phyloP scores from a whole-genome alignment of 2,888 invertebrate genomes.

The Nematopogon swammerdamellus region DNA sequence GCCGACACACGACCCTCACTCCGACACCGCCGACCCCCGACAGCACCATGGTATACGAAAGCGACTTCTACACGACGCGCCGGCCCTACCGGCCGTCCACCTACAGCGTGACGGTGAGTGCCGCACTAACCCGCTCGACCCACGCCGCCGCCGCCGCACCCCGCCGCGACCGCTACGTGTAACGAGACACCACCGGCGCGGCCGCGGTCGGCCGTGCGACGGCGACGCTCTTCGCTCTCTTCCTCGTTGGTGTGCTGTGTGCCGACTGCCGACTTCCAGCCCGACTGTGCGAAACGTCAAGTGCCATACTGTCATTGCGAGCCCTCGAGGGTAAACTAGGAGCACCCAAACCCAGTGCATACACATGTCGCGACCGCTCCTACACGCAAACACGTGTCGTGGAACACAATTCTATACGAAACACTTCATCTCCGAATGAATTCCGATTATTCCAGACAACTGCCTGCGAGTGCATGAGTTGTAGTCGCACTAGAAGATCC shows the following conservation, averaged over 20 bases:
- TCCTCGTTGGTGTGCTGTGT: not conserved
- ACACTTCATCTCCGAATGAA: too few relatives aligned
- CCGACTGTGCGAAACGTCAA: not conserved
- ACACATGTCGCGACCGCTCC: too few relatives aligned
- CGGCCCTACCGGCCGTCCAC: slow-evolving; percentile 74
- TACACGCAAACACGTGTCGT: too few relatives aligned
- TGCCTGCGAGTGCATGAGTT: too few relatives aligned
- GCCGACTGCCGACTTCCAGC: not conserved
- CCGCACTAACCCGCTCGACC: slow-evolving; percentile 45
- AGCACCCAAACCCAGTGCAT: too few relatives aligned
- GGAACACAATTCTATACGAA: too few relatives aligned
- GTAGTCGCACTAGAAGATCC: too few relatives aligned
- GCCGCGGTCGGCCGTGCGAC: not conserved
- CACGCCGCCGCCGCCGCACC: slow-evolving; percentile 30
- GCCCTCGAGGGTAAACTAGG: not conserved
- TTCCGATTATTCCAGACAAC: too few relatives aligned
- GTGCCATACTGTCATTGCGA: not conserved
- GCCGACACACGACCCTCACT: slow-evolving; percentile 29
- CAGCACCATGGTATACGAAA: slow-evolving; percentile 84
- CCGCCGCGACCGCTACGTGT: slow-evolving; percentile 12
- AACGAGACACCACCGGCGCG: not conserved
- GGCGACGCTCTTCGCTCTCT: not conserved
- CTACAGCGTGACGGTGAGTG: slow-evolving; percentile 81
- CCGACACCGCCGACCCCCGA: slow-evolving; percentile 24
- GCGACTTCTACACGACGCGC: slow-evolving; percentile 88